phyloP scores from a whole-genome alignment of 2,888 invertebrate species.

The Noctuana brunneofusca region DNA sequence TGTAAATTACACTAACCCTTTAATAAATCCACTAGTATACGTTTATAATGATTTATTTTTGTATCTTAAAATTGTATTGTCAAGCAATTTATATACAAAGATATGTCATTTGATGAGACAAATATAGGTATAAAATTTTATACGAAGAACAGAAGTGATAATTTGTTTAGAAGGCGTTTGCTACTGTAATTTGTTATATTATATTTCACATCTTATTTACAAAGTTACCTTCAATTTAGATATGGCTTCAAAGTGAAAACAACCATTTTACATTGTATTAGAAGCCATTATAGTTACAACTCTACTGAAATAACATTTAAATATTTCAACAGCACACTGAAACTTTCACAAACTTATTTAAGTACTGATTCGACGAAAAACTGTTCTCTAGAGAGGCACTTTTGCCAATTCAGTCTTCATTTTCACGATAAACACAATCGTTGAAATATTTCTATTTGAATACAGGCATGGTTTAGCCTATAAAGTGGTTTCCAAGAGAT shows the following conservation, averaged over 20 bases:
- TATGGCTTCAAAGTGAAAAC: constrained; percentile 32
- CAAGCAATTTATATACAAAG: constrained; percentile 80
- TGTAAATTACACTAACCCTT: constrained; percentile 39
- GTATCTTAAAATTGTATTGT: constrained; percentile 77
- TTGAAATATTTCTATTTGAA: constrained; percentile 16
- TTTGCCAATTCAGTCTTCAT: constrained; percentile 78
- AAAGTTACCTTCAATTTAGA: constrained; percentile 25
- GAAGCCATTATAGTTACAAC: constrained; percentile 32
- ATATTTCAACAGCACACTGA: constrained; percentile 35
- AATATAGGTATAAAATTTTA: constrained; percentile 35
- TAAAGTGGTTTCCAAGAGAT: constrained; percentile 75
- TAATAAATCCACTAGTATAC: constrained; percentile 33
- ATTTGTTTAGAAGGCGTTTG: constrained; percentile 27
- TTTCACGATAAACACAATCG: constrained; percentile 48
- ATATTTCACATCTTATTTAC: constrained; percentile 34
- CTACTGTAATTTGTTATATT: constrained; percentile 32
- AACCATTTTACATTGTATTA: constrained; percentile 31
- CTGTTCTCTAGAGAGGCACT: constrained; percentile 58
- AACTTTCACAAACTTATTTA: constrained; percentile 39
- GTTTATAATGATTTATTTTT: constrained; percentile 49
- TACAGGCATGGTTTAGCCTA: constrained; percentile 44
- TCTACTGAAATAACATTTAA: constrained; percentile 35
- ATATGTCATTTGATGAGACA: constrained; percentile 76
- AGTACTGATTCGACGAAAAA: constrained; percentile 54
- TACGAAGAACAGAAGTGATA: constrained; percentile 29